These are phyloP conservation scores for Synanthedon myopaeformis DNA, from an alignment of 2,888 invertebrate genomes.

Conservation along the genomic window DNA sequence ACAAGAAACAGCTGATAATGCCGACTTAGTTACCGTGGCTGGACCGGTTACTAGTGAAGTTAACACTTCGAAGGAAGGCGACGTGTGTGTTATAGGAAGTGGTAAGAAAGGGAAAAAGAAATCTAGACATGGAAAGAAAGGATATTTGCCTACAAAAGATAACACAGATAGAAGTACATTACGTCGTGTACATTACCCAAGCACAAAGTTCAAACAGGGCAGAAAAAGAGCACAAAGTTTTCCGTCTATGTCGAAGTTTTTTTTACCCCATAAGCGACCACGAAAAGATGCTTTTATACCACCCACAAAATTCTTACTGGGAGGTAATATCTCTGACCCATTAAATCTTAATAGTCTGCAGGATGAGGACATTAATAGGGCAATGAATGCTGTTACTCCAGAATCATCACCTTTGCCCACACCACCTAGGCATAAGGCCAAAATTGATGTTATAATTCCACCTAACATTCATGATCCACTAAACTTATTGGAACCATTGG, in stretches of 20 bases:
- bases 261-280: constrained; percentile 78
- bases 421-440: constrained; percentile 81
- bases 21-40: constrained; percentile 12
- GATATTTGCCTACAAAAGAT: constrained; percentile 49
- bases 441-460: constrained; percentile 92
- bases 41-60: constrained; percentile 28
- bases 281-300: constrained; percentile 83
- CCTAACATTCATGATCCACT: constrained; percentile 93
- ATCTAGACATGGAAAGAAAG: constrained; percentile 55
- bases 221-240: constrained; percentile 79
- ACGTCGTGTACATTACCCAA: constrained; percentile 52
- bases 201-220: constrained; percentile 57
- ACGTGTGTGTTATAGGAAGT: constrained; percentile 24
- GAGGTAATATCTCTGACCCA: constrained; percentile 96
- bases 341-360: constrained; percentile 92
- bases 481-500: constrained; percentile 83
- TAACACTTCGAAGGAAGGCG: constrained; percentile 44
- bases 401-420: constrained; percentile 91
- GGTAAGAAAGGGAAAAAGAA: constrained; percentile 59
- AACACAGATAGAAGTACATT: constrained; percentile 44
- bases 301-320: constrained; percentile 92
- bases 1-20: constrained; percentile 30
- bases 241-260: constrained; percentile 77
- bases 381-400: constrained; percentile 91
- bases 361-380: constrained; percentile 81